phyloP scores from a whole-genome alignment of 37 sponge, comb jelly and placozoan species.

The Geodia barretti region DNA sequence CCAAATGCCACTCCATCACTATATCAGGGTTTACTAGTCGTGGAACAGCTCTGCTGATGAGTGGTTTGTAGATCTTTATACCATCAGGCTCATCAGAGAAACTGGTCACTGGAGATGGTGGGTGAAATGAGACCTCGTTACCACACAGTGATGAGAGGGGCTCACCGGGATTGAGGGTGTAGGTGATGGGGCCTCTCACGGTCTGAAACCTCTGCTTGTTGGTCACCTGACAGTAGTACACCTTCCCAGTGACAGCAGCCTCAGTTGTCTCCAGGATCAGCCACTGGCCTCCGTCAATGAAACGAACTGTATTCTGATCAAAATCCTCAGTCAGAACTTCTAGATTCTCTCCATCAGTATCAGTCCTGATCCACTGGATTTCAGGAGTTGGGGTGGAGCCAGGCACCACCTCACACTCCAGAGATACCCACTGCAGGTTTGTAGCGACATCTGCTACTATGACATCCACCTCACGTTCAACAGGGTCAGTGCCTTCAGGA shows the following conservation, averaged over 20 bases:
- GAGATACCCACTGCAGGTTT: not conserved
- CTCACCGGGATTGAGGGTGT: not conserved
- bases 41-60: too few relatives aligned
- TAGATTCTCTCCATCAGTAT: not conserved
- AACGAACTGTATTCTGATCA: not conserved
- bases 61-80: too few relatives aligned
- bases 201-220: slow-evolving; percentile 9
- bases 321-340: not conserved
- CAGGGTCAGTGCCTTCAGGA: not conserved
- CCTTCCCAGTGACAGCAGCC: not conserved
- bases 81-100: too few relatives aligned
- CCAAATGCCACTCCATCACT: not conserved
- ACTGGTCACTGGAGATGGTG: too few relatives aligned
- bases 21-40: too few relatives aligned
- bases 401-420: slow-evolving; percentile 18
- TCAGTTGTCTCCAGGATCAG: slow-evolving; percentile 20
- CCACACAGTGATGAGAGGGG: too few relatives aligned
- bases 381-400: slow-evolving; percentile 19
- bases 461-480: not conserved
- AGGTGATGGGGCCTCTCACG: not conserved
- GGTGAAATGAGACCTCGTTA: too few relatives aligned
- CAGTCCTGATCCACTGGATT: slow-evolving; percentile 10
- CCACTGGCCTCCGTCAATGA: slow-evolving; percentile 27
- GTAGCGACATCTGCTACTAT: slow-evolving; percentile 1
- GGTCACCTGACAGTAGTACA: slow-evolving; percentile 50